Evolutionary conservation across 1,140 invertebrate species (phyloP), one percentile per base, ranked within the genome.

Genomic region (Lamellibrachia luymesi): DNA sequence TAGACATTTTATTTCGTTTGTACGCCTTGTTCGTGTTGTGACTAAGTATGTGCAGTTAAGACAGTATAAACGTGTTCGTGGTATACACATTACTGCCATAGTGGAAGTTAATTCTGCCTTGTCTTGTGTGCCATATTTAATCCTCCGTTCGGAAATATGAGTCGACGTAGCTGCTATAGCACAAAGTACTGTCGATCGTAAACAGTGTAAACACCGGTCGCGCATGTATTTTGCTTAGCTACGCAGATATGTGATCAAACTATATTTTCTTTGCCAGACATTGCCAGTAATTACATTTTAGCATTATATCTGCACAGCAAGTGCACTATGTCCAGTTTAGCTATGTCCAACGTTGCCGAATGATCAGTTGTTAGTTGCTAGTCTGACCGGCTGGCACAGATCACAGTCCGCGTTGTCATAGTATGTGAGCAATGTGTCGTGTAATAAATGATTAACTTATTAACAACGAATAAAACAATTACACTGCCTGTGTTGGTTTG

Each of bases 381-480:
- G 38, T 38, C 38, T 1, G 38, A 38, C 38, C 38, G 52, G 52
- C 52, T 13, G 52, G 6, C 52, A 7, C 52, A 56, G 52, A 56
- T 13, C 52, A 56, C 52, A 56, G 52, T 56, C 52, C 52, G 52
- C 52, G 52, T 56, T 56, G 52, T 56, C 64, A 80, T 80, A 80
- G 64, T 2, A 80, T 22, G 64, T 80, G 64, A 80, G 13, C 64
- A 10, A 80, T 80, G 64, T 80, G 25, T 80, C 64, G 64, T 80
- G 64, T 80, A 80, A 80, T 80, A 80, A 17, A 80, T 8, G 1
- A 22, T 80, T 80, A 80, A 80, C 13, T 80, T 80, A 80, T 80
- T 80, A 80, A 80, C 64, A 80, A 80, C 64, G 64, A 80, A 80
- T 80, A 80, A 80, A 80, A 80, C 52, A 80, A 80, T 22, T 80